phyloP scores from a whole-genome alignment of 2,113 vertebrate species.

The Serilophus lunatus region DNA sequence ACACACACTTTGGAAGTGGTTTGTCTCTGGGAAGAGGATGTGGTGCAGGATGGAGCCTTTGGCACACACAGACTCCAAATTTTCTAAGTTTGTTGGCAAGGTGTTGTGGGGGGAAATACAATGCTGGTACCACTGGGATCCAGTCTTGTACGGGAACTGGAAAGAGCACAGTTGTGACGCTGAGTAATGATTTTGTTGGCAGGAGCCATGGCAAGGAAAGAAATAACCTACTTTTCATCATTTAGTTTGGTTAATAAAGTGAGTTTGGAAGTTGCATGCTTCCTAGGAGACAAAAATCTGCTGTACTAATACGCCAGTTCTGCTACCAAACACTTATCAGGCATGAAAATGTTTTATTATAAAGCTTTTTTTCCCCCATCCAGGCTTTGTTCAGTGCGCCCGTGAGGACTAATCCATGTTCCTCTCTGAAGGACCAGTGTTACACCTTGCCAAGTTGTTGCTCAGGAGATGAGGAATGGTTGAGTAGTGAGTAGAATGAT shows the following conservation, averaged over 20 bases:
- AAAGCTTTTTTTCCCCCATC: neutral
- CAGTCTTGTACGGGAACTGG: neutral
- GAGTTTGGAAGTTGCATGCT: neutral
- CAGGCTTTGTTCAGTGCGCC: neutral
- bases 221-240: neutral
- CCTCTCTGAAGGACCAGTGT: neutral
- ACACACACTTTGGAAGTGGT: neutral
- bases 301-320: neutral
- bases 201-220: neutral
- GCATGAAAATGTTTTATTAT: neutral
- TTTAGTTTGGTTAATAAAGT: neutral
- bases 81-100: neutral
- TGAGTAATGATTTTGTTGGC: neutral
- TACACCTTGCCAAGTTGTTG: neutral
- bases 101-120: neutral
- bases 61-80: accelerated
- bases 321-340: neutral
- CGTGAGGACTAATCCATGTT: accelerated
- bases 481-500: neutral
- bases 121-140: neutral
- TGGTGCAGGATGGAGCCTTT: neutral
- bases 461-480: neutral
- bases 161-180: neutral
- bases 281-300: neutral
- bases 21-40: neutral